These are phyloP conservation scores for Ellobium chinense DNA, from an alignment of 2,888 invertebrate genomes.

Conservation along the genomic window DNA sequence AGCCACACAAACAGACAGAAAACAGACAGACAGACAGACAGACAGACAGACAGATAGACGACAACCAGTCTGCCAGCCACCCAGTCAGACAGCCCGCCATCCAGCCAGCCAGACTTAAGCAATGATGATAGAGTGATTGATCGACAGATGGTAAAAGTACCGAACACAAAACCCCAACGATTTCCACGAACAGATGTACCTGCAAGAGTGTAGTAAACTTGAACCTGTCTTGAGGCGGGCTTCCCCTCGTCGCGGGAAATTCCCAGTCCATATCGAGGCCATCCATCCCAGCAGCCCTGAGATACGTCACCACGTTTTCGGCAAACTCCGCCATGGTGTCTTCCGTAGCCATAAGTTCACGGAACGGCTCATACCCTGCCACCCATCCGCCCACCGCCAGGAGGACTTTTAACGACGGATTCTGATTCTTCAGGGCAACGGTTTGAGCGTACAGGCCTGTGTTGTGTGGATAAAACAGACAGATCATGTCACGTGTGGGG, in stretches of 20 bases:
- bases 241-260: conserved; percentile 39
- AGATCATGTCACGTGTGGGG: not conserved
- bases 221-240: conserved; percentile 40
- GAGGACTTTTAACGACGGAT: conserved; percentile 21
- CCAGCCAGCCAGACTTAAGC: no score
- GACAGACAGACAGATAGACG: not conserved
- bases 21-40: not conserved
- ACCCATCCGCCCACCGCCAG: conserved; percentile 42
- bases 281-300: conserved; percentile 36
- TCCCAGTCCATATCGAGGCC: conserved; percentile 50
- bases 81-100: no score
- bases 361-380: conserved; percentile 17
- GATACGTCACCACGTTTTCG: conserved; percentile 25
- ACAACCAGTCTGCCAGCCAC: no score
- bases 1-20: no score
- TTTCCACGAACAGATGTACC: no score
- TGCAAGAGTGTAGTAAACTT: conserved; percentile 37
- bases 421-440: not conserved
- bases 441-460: conserved; percentile 35
- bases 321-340: conserved; percentile 36
- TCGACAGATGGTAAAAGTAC: not conserved
- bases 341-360: not conserved
- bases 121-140: not conserved
- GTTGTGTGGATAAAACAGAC: no score
- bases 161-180: not conserved